Percentiles rank a stretch among this genome's conserved stretches.
Evolutionary conservation across 2,113 vertebrate species (phyloP).

Genomic region (Microtus richardsoni): DNA sequence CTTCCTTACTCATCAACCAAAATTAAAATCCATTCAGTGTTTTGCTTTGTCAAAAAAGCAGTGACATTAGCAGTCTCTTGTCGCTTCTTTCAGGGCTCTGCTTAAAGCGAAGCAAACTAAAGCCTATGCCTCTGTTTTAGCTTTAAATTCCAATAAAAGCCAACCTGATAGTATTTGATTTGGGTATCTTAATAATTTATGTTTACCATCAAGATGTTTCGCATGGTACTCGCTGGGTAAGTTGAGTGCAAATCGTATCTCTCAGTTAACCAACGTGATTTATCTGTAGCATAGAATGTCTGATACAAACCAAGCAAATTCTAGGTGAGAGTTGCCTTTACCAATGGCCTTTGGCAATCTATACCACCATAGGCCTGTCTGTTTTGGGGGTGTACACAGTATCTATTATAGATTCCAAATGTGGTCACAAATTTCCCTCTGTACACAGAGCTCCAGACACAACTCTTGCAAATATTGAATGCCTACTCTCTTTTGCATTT

Average conservation of each 20-base stretch:
- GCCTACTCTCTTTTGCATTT: neutral
- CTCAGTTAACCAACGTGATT: conserved; percentile 53
- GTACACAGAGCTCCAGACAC: neutral
- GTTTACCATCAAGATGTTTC: conserved; percentile 48
- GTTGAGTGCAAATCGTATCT: conserved; percentile 52
- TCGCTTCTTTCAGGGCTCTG: conserved; percentile 9
- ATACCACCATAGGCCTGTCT: neutral
- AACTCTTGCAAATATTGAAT: neutral
- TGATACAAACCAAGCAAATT: conserved; percentile 58
- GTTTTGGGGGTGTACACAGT: too few relatives aligned
- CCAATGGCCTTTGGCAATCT: conserved; percentile 12
- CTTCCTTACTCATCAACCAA: neutral
- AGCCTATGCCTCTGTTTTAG: conserved; percentile 6
- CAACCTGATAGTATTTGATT: conserved; percentile 48
- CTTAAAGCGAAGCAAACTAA: conserved; percentile 34
- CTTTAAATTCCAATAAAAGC: conserved; percentile 25
- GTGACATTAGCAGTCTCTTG: neutral
- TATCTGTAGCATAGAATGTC: conserved; percentile 34
- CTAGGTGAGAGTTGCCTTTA: conserved; percentile 20
- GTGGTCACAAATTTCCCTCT: neutral
- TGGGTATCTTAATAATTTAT: conserved; percentile 65
- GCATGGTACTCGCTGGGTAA: conserved; percentile 4
- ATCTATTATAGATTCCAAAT: conserved; percentile 35
- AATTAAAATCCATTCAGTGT: conserved; percentile 31
- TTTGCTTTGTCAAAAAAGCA: conserved; percentile 35